phyloP scores from a whole-genome alignment of 2,888 invertebrate genomes.

The Pristionchus mayeri region DNA sequence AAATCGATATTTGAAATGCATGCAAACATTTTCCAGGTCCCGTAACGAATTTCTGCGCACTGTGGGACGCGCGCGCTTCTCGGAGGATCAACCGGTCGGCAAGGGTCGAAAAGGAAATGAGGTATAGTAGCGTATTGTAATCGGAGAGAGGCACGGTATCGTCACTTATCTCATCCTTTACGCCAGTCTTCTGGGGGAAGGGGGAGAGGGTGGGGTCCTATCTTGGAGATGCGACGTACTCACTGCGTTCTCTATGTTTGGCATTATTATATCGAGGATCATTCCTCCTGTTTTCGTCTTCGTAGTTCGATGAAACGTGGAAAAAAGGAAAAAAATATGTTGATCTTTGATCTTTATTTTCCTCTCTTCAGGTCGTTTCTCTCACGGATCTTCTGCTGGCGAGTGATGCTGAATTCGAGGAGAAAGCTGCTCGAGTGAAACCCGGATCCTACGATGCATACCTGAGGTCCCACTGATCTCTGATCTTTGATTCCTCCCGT shows the following conservation, averaged over 20 bases:
- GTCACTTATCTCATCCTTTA: no score
- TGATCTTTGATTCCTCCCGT: background rate
- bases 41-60: slow-evolving; percentile 46
- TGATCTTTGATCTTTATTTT: no score
- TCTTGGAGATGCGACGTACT: no score
- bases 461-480: slow-evolving; percentile 39
- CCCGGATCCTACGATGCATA: slow-evolving; percentile 46
- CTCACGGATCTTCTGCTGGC: slow-evolving; percentile 34
- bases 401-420: slow-evolving; percentile 42
- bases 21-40: background rate
- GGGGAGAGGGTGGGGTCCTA: no score
- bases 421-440: slow-evolving; percentile 12
- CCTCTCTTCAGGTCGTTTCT: background rate
- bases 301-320: no score
- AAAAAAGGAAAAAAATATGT: no score
- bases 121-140: background rate
- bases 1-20: no score
- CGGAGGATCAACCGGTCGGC: background rate
- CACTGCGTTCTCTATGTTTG: no score
- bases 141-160: background rate
- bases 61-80: slow-evolving; percentile 31
- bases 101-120: background rate
- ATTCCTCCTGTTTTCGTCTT: no score
- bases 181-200: no score
- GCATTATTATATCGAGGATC: no score